A percentile compares a stretch with the other conserved stretches of the same genome.
Evolutionary conservation across 1,140 invertebrate genomes (phyloP).

Genomic region (Brachionus manjavacas): DNA sequence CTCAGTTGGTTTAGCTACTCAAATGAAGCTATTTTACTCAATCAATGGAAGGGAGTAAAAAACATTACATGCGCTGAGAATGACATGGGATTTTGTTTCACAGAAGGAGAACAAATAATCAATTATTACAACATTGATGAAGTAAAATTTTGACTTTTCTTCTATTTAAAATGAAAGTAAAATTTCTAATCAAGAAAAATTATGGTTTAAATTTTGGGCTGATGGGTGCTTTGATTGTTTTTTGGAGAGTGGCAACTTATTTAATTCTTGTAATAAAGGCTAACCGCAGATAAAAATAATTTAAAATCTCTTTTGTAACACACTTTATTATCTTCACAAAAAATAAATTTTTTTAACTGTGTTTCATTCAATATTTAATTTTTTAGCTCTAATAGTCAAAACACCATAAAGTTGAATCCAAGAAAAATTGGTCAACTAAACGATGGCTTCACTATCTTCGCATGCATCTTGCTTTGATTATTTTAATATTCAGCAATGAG

Average conservation of each 20-base stretch:
- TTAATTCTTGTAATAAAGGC: neutral
- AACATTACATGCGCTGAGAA: neutral
- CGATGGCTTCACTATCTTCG: no score
- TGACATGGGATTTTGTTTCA: neutral
- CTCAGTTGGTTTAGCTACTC: constrained; percentile 19
- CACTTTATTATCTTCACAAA: neutral
- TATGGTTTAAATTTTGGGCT: neutral
- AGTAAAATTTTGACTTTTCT: neutral
- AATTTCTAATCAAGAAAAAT: neutral
- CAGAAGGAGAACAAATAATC: constrained; percentile 13
- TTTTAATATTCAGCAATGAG: no score
- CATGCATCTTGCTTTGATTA: no score
- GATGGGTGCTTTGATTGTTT: neutral
- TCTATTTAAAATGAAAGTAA: neutral
- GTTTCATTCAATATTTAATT: no score
- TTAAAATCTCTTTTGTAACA: neutral
- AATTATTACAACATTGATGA: constrained; percentile 18
- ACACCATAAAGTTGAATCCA: no score
- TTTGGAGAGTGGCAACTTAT: constrained; percentile 2
- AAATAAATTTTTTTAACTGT: no score
- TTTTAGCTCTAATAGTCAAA: no score
- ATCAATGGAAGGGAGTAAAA: constrained; percentile 37
- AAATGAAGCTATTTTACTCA: constrained; percentile 16
- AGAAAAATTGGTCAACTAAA: no score
- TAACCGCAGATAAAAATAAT: neutral